Conservation (phyloP, 2,888 invertebrate genomes). For the Marasmarcha lunaedactyla region DNA sequence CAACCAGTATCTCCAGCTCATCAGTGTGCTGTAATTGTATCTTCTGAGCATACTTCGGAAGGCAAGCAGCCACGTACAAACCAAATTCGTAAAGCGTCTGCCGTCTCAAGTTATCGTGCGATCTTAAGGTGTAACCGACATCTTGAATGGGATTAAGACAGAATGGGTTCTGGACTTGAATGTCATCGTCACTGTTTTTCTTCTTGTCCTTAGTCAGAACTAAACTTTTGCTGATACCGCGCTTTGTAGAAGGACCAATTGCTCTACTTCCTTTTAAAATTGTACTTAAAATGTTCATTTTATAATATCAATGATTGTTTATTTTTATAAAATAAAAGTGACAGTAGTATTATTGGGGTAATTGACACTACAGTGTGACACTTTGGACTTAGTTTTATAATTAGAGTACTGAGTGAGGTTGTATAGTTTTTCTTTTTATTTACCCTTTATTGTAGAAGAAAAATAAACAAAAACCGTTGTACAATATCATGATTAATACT, state of each 20-base stretch:
- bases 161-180: slow-evolving; percentile 26
- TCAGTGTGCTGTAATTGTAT: slow-evolving; percentile 49
- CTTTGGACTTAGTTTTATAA: no score
- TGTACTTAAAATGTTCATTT: no score
- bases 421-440: no score
- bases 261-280: background rate
- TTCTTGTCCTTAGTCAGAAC: background rate
- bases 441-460: no score
- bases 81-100: slow-evolving; percentile 52
- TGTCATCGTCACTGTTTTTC: slow-evolving; percentile 14
- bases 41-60: slow-evolving; percentile 54
- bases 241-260: background rate
- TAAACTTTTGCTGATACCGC: no score
- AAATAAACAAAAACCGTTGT: no score
- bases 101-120: slow-evolving; percentile 37
- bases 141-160: slow-evolving; percentile 32
- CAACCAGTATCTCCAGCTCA: slow-evolving; percentile 44
- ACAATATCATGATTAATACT: no score
- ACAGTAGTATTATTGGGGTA: no score
- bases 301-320: no score
- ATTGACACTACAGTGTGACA: no score
- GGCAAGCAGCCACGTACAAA: slow-evolving; percentile 46
- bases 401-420: no score
- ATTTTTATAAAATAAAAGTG: no score
- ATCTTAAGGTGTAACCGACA: slow-evolving; percentile 30